These are phyloP conservation scores for Microplitis manilae DNA, from an alignment of 2,888 invertebrate genomes.

Conservation along the genomic window DNA sequence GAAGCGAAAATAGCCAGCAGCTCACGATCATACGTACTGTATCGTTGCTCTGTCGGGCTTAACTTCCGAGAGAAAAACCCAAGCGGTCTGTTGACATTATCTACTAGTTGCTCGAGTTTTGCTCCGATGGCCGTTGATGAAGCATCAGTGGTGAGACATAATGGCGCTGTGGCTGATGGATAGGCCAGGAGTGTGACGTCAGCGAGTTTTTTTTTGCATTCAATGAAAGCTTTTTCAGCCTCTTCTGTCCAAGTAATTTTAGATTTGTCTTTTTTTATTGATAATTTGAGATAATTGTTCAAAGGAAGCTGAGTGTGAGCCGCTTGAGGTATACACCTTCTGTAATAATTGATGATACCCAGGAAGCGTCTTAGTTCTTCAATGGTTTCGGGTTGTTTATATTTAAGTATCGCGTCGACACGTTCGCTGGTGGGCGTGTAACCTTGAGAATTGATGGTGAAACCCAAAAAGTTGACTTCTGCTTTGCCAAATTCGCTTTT, in stretches of 20 bases:
- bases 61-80: neutral
- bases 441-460: neutral
- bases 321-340: neutral
- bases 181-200: slow-evolving; percentile 13
- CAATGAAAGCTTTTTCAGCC: neutral
- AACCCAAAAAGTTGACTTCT: neutral
- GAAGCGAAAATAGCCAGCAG: neutral
- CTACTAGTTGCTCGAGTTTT: slow-evolving; percentile 4
- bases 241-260: neutral
- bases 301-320: neutral
- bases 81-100: neutral
- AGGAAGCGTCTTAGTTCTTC: neutral
- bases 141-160: slow-evolving; percentile 25
- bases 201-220: neutral
- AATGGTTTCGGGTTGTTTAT: neutral
- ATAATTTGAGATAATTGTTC: neutral
- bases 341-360: neutral
- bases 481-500: neutral
- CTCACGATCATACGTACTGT: slow-evolving; percentile 6
- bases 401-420: neutral
- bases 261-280: neutral
- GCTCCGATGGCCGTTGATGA: slow-evolving; percentile 20
- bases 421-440: neutral
- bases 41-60: neutral
- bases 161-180: slow-evolving; percentile 24